Evolutionary conservation across 2,113 vertebrate species (phyloP).

Genomic region (Marmota monax): DNA sequence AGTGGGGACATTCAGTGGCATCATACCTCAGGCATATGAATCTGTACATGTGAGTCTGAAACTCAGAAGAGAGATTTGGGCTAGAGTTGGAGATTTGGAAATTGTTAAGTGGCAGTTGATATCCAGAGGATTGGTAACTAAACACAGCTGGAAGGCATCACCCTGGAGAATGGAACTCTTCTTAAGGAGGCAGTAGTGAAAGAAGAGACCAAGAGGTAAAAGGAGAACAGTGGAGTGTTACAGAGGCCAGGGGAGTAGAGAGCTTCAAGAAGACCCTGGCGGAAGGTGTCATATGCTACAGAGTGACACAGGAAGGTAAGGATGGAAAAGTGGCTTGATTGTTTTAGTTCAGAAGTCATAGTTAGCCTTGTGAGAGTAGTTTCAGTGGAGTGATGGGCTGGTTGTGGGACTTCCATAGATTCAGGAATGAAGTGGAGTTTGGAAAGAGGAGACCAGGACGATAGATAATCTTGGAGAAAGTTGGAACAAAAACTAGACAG

Average conservation of each 20-base stretch:
- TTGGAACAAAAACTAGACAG: slow-evolving; percentile 35
- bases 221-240: not conserved
- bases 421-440: slow-evolving; percentile 2
- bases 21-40: not conserved
- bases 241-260: not conserved
- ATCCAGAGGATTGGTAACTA: not conserved
- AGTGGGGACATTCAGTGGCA: not conserved
- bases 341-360: not conserved
- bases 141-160: not conserved
- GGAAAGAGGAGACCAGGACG: not conserved
- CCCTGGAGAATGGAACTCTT: not conserved
- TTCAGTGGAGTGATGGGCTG: not conserved
- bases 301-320: not conserved
- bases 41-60: not conserved
- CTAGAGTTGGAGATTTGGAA: not conserved
- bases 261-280: not conserved
- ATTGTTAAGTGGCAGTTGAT: not conserved
- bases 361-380: not conserved
- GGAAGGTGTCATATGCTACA: not conserved
- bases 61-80: not conserved
- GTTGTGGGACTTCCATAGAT: not conserved
- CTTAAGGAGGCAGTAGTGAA: not conserved
- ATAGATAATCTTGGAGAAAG: not conserved
- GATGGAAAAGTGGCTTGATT: not conserved
- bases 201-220: not conserved